phyloP scores from a whole-genome alignment of 2,113 vertebrate species.

The Alexandromys fortis region DNA sequence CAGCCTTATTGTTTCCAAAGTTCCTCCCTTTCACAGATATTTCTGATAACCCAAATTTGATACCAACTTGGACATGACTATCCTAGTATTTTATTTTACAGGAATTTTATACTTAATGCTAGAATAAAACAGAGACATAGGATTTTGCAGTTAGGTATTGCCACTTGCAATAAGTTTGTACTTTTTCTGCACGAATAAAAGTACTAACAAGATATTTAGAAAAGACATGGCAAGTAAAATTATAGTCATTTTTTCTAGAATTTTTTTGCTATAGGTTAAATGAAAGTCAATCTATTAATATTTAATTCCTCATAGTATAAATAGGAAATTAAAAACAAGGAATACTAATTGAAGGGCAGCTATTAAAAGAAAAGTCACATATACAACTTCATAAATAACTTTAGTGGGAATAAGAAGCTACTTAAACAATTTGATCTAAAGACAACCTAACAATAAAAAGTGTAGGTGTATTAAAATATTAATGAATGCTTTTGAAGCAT shows the following conservation, averaged over 20 bases:
- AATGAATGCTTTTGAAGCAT: slow-evolving; percentile 63
- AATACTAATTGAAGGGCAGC: slow-evolving; percentile 52
- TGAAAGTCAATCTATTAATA: slow-evolving; percentile 82
- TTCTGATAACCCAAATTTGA: not conserved
- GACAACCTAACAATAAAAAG: slow-evolving; percentile 57
- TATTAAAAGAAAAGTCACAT: slow-evolving; percentile 24
- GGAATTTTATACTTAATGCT: slow-evolving; percentile 35
- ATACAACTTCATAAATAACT: slow-evolving; percentile 16
- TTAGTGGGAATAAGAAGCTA: not conserved
- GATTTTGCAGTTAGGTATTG: slow-evolving; percentile 62
- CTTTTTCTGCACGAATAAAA: slow-evolving; percentile 76
- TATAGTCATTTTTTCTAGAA: slow-evolving; percentile 30
- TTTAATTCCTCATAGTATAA: slow-evolving; percentile 77
- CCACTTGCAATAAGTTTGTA: slow-evolving; percentile 65
- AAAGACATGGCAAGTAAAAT: slow-evolving; percentile 58
- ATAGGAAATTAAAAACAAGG: slow-evolving; percentile 58
- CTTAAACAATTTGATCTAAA: slow-evolving; percentile 34
- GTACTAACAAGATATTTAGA: slow-evolving; percentile 78
- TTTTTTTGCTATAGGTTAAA: slow-evolving; percentile 64
- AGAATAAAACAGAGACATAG: slow-evolving; percentile 67
- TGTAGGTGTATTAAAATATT: slow-evolving; percentile 53
- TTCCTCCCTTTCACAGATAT: not conserved
- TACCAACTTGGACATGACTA: slow-evolving; percentile 24
- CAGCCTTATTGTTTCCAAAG: not conserved
- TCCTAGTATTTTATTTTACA: not conserved